Percentiles rank a stretch among this genome's conserved stretches.
Conservation (phyloP, 2,797 vertebrate species). For the Delichon dasypus region DNA sequence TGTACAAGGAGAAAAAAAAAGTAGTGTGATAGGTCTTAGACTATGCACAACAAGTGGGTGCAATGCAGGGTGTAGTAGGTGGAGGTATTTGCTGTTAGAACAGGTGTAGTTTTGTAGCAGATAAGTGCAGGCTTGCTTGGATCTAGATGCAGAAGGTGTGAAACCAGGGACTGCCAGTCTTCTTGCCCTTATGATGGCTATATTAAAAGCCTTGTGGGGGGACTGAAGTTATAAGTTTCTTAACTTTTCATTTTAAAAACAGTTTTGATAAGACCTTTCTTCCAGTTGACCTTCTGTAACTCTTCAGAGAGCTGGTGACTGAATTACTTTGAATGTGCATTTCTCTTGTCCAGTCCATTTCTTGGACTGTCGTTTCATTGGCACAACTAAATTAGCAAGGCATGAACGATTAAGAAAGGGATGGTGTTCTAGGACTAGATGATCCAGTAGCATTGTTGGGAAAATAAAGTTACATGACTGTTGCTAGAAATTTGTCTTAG, state of each 20-base stretch:
- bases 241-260: not conserved
- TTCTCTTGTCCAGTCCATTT: not conserved
- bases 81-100: not conserved
- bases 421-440: not conserved
- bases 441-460: not conserved
- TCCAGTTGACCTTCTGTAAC: not conserved
- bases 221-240: not conserved
- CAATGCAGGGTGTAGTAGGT: not conserved
- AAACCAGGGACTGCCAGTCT: not conserved
- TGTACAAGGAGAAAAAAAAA: not conserved
- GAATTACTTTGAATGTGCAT: accelerated
- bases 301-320: not conserved
- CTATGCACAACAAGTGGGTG: not conserved
- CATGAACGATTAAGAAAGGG: not conserved
- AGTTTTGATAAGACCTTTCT: not conserved
- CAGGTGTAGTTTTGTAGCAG: not conserved
- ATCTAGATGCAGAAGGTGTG: not conserved
- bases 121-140: not conserved
- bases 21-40: not conserved
- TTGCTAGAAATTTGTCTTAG: not conserved
- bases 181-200: accelerated
- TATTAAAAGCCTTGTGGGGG: not conserved
- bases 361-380: not conserved
- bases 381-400: not conserved
- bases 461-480: not conserved